Evolutionary conservation across 2,113 vertebrate species (phyloP).

Genomic region (Amphilophus citrinellus): DNA sequence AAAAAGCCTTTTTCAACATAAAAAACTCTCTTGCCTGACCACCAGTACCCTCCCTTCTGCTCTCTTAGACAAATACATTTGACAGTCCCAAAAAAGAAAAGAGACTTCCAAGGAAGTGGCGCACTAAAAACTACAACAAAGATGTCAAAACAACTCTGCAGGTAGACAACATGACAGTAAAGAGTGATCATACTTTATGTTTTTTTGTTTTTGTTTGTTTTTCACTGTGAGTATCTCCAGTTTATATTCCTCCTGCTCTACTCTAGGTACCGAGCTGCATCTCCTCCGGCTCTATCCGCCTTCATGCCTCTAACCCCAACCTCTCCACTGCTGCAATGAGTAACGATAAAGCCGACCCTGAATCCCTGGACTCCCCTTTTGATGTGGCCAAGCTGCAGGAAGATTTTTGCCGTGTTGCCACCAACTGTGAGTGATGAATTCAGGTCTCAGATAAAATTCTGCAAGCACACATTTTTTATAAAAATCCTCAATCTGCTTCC

Average conservation of each 20-base stretch:
- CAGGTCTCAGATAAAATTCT: not conserved
- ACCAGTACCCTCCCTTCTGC: not conserved
- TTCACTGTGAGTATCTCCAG: not conserved
- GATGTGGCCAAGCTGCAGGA: constrained; percentile 96
- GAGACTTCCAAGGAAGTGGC: constrained; percentile 90
- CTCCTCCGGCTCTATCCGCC: constrained; percentile 87
- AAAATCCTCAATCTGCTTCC: not conserved
- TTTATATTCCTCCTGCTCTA: not conserved
- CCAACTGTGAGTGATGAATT: constrained; percentile 84
- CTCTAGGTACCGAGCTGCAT: constrained; percentile 84
- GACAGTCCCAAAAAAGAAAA: constrained; percentile 99
- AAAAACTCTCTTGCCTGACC: not conserved
- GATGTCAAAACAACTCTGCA: constrained; percentile 94
- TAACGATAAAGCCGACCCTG: constrained; percentile 87
- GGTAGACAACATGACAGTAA: constrained; percentile 76
- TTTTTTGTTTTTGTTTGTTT: not conserved
- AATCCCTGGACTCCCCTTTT: constrained; percentile 87
- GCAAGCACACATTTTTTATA: not conserved
- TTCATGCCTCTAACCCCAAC: constrained; percentile 98
- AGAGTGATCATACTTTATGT: not conserved
- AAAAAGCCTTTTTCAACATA: not conserved
- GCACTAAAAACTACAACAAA: constrained; percentile 90
- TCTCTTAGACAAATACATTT: constrained; percentile 85
- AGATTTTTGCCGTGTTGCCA: constrained; percentile 92
- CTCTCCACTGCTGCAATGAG: constrained; percentile 90